Base-by-base conservation (phyloP, 2,888 invertebrate genomes). In the Elmis aenea region DNA sequence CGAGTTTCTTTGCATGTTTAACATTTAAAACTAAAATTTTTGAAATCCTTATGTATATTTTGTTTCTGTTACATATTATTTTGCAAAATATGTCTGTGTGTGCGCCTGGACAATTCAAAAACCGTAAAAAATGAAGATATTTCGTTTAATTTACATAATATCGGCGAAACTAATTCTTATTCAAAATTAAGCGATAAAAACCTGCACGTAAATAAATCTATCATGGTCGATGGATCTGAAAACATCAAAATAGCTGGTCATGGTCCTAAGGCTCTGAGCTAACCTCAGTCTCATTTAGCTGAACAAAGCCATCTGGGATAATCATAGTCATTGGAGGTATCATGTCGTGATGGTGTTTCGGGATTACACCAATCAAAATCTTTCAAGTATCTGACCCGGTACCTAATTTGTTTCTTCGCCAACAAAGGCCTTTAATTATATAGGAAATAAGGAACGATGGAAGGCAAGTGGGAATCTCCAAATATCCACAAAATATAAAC, bases 281-380 rank as follows among this genome's bases (percentile, higher is more conserved):
- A 35, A 33, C 33, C 31, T 37, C 37, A 26, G 35, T 34, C 37
- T 40, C 37, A 44, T 44, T 44, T 44, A 40, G n/a, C 33, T 35
- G 39, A 39, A 44, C 44, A 44, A 44, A 44, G 44, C 44, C 40
- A 44, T 40, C 40, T 37, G 24, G 36, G 44, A 44, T 44, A 44
- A 44, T 44, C 37, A 44, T 28, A 44, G 40, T 40, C 24, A 35
- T 44, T 44, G 32, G 27, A 34, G 37, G 34, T 29, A 40, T 40
- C 44, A 44, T 35, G 43, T 39, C 30, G 43, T 33, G 44, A 34
- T 42, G 42, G 42, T 38, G 38, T 38, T 31, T 33, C 32, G 27
- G 24, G 30, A 40, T 33, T 33, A 39, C 44, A 44, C 44, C 44
- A 44, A 44, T 44, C 44, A 44, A 44, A 43, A 39, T 44, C 37